Base-by-base conservation (phyloP, 2,113 vertebrate species). In the Triplophysa dalaica region DNA sequence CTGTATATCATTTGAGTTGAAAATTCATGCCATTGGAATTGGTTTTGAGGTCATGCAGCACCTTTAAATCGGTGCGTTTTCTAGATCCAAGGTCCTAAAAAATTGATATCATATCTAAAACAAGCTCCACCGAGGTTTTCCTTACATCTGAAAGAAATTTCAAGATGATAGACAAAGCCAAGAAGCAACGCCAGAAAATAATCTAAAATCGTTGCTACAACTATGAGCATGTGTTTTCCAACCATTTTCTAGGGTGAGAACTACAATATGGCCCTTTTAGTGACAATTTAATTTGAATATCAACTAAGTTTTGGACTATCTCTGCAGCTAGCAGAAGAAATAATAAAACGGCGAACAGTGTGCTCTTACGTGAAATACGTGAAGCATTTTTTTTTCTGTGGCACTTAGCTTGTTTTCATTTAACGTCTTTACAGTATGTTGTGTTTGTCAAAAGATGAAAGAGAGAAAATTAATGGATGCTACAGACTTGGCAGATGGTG, bases 1-100 rank as follows among this genome's bases (percentile, higher is more conserved):
- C 79, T 58, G 17, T 79, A 65, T 86, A 81, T 85, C 81, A 81
- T 83, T 80, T 83, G 43, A 85, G 75, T 52, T 87, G 87, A 86
- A 88, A 38, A 90, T 73, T 84, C 90, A 91, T 92, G 91, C 92
- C 84, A 89, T 86, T 90, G 90, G 77, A 78, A 89, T 88, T 89
- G 22, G 86, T 89, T 85, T 87, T 87, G 79, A 86, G 87, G 85
- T 89, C 92, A 93, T 93, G 92, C 92, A 93, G 88, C 84, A 91
- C 78, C 85, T 88, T 77, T 75, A 81, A 77, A 87, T 79, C 75
- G 86, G 86, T 85, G 66, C 70, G 10, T 74, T 81, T 70, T 87
- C 87, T 83, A 13, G 19, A 69, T 61, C 84, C 87, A 88, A 91
- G 84, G 83, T 87, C 88, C 82, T 87, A 86, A 1, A 76, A 87